Conservation (phyloP, 2,113 vertebrate genomes). For the Gavialis gangeticus region DNA sequence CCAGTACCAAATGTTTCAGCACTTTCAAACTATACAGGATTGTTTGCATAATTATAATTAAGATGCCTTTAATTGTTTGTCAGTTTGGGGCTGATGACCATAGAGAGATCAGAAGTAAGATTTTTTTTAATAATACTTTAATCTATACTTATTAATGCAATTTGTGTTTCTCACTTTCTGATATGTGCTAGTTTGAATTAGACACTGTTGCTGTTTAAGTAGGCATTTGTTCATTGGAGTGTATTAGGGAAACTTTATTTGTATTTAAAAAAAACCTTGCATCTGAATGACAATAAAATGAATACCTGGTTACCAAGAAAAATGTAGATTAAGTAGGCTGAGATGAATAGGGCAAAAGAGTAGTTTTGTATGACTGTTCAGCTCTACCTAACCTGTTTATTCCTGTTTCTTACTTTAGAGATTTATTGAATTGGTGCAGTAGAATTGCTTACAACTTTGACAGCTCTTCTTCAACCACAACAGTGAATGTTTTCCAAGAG, state of each 20-base stretch:
- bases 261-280: accelerated
- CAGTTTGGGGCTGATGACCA: not conserved
- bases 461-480: slow-evolving; percentile 81
- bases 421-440: slow-evolving; percentile 96
- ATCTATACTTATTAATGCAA: not conserved
- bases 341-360: not conserved
- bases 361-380: not conserved
- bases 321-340: not conserved
- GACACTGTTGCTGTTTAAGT: not conserved
- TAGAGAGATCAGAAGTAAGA: not conserved
- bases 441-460: slow-evolving; percentile 90
- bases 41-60: not conserved
- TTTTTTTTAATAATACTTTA: not conserved
- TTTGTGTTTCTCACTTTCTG: not conserved
- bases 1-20: too few relatives aligned
- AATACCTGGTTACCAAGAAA: not conserved
- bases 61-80: not conserved
- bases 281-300: not conserved
- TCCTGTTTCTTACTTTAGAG: slow-evolving; percentile 79
- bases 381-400: not conserved
- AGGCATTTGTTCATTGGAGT: not conserved
- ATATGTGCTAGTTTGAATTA: not conserved
- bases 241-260: not conserved
- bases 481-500: slow-evolving; percentile 93
- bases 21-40: not conserved